Evolutionary conservation across 2,113 vertebrate genomes (phyloP).

Genomic region (Xenus cinereus): DNA sequence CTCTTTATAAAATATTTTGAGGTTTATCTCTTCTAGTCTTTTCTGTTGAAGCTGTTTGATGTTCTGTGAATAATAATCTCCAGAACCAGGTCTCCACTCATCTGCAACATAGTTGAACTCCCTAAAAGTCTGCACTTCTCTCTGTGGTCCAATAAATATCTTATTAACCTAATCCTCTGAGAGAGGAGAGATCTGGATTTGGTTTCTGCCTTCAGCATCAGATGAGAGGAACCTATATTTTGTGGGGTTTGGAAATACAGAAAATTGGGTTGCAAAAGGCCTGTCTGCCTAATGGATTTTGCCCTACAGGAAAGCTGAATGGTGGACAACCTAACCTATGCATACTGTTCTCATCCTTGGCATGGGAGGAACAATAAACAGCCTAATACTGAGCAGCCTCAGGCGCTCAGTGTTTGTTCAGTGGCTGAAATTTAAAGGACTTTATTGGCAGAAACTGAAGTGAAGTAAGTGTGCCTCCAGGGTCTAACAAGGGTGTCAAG

Average conservation of each 20-base stretch:
- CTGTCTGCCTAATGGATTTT: neutral
- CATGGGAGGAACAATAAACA: neutral
- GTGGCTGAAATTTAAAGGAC: neutral
- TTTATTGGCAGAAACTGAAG: neutral
- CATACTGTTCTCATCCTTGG: neutral
- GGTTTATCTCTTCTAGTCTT: neutral
- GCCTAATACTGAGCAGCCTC: neutral
- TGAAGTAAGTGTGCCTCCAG: neutral
- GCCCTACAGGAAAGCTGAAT: neutral
- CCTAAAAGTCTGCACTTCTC: neutral
- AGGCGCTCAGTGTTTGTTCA: neutral
- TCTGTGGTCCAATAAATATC: neutral
- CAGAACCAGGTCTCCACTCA: neutral
- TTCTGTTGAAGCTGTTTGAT: neutral
- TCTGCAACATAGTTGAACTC: neutral
- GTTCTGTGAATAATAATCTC: neutral
- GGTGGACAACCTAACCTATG: neutral
- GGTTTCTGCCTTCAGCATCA: neutral
- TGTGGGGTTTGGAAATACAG: neutral
- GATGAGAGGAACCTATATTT: neutral
- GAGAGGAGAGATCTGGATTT: neutral
- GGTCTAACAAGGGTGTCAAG: neutral
- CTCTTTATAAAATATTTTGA: neutral
- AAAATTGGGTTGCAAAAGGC: neutral
- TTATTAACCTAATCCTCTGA: neutral